A percentile compares a stretch with the other conserved stretches of the same genome.
Evolutionary conservation across 1,140 invertebrate genomes (phyloP).

Genomic region (Bombus terrestris): DNA sequence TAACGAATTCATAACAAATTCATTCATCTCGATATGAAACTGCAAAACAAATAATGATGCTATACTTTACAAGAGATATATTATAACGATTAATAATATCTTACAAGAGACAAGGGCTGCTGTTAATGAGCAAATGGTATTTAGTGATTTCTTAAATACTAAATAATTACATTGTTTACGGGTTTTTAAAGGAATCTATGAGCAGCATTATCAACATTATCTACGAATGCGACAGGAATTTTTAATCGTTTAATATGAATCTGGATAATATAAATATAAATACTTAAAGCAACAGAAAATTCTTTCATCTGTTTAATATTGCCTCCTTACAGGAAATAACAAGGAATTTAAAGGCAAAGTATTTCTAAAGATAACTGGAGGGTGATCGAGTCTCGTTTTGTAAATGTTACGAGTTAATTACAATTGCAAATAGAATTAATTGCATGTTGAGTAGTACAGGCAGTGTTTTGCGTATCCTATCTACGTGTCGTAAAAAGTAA

Average conservation of each 20-base stretch:
- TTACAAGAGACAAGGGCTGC: too few species aligned
- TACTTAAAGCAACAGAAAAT: background rate
- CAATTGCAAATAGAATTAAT: background rate
- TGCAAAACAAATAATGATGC: too few species aligned
- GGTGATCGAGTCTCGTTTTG: background rate
- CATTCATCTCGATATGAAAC: too few species aligned
- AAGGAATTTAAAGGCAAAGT: background rate
- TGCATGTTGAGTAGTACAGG: background rate
- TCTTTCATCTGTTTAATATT: background rate
- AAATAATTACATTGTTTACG: background rate
- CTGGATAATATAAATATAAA: background rate
- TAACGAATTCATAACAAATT: too few species aligned
- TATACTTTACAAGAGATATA: too few species aligned
- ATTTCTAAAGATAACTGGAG: background rate
- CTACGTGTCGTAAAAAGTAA: conserved; percentile 1
- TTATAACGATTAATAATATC: too few species aligned
- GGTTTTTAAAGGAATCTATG: too few species aligned
- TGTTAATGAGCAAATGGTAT: too few species aligned
- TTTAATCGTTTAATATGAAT: background rate
- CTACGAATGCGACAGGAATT: background rate
- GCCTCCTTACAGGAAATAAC: too few species aligned
- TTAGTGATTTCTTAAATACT: background rate
- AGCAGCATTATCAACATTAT: too few species aligned
- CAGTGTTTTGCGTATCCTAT: background rate
- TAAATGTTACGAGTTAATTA: background rate